These are phyloP conservation scores for Crotalus viridis DNA, from an alignment of 2,113 vertebrate species.

Conservation along the genomic window DNA sequence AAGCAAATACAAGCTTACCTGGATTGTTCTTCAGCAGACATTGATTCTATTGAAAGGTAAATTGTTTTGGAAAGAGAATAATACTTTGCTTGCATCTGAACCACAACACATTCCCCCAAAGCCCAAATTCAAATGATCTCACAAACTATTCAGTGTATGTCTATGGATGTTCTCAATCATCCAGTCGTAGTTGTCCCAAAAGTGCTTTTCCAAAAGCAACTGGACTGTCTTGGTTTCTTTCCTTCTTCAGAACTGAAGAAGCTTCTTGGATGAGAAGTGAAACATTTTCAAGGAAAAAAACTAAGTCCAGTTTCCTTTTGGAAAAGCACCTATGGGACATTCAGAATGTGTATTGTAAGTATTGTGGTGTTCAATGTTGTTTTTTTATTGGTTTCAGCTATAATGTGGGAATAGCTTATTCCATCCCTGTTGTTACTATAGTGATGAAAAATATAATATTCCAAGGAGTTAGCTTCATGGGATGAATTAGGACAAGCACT, in stretches of 20 bases:
- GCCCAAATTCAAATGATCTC: neutral
- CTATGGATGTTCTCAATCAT: neutral
- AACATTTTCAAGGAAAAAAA: neutral
- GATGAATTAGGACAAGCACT: neutral
- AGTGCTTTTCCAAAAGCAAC: neutral
- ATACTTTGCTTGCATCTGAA: neutral
- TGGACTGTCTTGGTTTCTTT: neutral
- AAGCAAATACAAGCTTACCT: conserved; percentile 79
- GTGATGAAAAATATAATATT: neutral
- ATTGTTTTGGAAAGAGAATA: conserved; percentile 22
- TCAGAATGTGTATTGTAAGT: neutral
- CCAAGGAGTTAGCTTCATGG: neutral
- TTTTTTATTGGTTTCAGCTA: neutral
- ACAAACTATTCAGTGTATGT: neutral
- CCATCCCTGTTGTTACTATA: neutral
- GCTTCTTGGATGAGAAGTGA: neutral
- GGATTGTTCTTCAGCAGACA: conserved; percentile 61
- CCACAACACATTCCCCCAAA: neutral
- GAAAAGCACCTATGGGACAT: neutral
- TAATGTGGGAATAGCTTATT: neutral
- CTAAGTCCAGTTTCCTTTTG: neutral
- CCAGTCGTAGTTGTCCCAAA: neutral
- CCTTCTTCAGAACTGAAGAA: neutral
- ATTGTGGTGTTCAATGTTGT: neutral
- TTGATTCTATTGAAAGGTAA: conserved; percentile 77